Conservation (phyloP, 2,797 vertebrate species). For the Limosa lapponica region DNA sequence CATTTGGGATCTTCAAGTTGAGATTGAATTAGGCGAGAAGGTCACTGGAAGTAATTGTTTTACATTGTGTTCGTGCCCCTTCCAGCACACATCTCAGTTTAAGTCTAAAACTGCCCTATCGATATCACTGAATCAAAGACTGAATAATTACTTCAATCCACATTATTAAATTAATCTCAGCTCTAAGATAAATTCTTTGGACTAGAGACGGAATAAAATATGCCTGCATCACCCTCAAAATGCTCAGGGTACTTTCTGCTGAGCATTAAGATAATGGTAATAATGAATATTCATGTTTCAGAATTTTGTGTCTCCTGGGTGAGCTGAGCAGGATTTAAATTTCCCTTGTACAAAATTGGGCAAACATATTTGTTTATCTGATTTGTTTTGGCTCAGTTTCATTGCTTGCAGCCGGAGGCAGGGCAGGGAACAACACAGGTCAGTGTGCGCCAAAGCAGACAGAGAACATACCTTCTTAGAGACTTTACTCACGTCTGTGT, state of each 20-base stretch:
- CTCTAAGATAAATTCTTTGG: neutral
- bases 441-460: accelerated
- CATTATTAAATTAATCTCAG: neutral
- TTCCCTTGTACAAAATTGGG: neutral
- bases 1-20: neutral
- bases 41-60: neutral
- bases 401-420: neutral
- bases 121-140: neutral
- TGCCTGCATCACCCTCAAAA: neutral
- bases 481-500: accelerated
- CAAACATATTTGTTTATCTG: neutral
- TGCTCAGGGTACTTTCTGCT: neutral
- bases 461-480: neutral
- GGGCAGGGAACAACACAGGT: neutral
- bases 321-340: neutral
- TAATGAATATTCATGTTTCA: neutral
- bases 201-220: neutral
- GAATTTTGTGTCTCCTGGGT: neutral
- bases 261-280: neutral
- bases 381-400: neutral
- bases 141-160: neutral
- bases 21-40: neutral
- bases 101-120: neutral
- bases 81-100: neutral
- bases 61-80: neutral